Conservation (phyloP, 2,888 invertebrate species). For the Amphiduros pacificus region DNA sequence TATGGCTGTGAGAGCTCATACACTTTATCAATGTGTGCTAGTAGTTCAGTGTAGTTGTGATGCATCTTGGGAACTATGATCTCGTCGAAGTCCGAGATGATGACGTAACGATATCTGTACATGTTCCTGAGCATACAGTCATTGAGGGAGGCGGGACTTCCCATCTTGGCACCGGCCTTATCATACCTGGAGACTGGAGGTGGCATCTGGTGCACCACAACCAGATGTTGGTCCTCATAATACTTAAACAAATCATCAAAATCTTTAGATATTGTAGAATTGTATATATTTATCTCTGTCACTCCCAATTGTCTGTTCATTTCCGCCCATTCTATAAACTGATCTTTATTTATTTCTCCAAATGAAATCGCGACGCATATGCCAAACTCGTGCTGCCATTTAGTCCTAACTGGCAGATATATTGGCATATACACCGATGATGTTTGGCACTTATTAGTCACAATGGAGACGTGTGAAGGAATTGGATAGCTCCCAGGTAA, state of each 20-base stretch:
- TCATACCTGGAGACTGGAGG: constrained; percentile 17
- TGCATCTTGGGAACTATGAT: constrained; percentile 26
- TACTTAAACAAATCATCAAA: constrained; percentile 21
- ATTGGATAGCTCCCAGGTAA: constrained; percentile 14
- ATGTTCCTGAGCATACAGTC: constrained; percentile 33
- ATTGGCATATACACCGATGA: constrained; percentile 22
- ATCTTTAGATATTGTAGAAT: constrained; percentile 15
- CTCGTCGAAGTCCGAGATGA: constrained; percentile 28
- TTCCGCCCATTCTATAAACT: constrained; percentile 32
- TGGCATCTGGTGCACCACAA: constrained; percentile 23
- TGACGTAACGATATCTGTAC: constrained; percentile 24
- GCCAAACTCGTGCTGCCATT: constrained; percentile 27
- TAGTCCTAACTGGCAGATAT: neutral
- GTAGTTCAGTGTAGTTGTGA: constrained; percentile 18
- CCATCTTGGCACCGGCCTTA: constrained; percentile 14
- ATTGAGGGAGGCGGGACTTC: constrained; percentile 29
- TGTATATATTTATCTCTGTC: constrained; percentile 26
- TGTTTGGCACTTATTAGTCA: constrained; percentile 8
- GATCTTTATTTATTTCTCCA: constrained; percentile 9
- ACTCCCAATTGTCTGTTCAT: constrained; percentile 27
- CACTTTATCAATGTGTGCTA: constrained; percentile 14
- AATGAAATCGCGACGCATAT: constrained; percentile 29
- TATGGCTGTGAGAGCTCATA: constrained; percentile 5
- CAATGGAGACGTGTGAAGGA: constrained; percentile 27
- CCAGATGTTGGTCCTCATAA: constrained; percentile 17